Base-by-base conservation (phyloP, 1,140 invertebrate species). In the Aphelenchoides avenae region DNA sequence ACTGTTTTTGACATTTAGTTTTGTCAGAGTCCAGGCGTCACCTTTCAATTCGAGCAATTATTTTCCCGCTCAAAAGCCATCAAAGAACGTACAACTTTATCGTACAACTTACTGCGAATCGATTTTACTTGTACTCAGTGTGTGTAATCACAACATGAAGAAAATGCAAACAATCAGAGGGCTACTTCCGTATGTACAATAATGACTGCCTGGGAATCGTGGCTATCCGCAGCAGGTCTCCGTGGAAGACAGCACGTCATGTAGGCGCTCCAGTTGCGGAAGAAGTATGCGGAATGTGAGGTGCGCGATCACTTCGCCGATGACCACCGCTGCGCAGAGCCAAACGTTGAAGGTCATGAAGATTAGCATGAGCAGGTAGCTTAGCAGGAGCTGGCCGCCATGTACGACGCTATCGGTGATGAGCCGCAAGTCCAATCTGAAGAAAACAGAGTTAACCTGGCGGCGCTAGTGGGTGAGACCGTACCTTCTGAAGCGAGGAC, bases 291-390 rank as follows among this genome's bases (percentile, higher is more conserved):
- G 89, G 77, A 95, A 94, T 29, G 90, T 80, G 78, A 95, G 93
- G 79, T 93, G 94, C 1, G 91, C 91, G 9, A 87, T 80, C 0
- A 85, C 88, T 13, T 89, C 86, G 2, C 92, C 92, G 5, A 92
- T 71, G 0, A 91, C 85, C n/a, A 94, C 86, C 3, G 88, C 87
- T 22, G 90, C 61, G 73, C 91, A 92, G 18, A 95, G 82, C 87
- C 88, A 96, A 18, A 88, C 85, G 76, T 95, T 95, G 83, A 92
- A 97, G 0, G 91, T 96, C 92, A 97, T 97, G 79, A 96, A 94
- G 53, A 95, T 87, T 78, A 97, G 80, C 92, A 97, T 97, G 18
- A 96, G 84, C 68, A 91, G 85, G 78, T 95, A 95, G 18, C 88
- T 89, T 27, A 92, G 78, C 2, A 87, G 84, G 46, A 94, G 85